Evolutionary conservation across 2,888 invertebrate species (phyloP).

Genomic region (Alcis repandata): DNA sequence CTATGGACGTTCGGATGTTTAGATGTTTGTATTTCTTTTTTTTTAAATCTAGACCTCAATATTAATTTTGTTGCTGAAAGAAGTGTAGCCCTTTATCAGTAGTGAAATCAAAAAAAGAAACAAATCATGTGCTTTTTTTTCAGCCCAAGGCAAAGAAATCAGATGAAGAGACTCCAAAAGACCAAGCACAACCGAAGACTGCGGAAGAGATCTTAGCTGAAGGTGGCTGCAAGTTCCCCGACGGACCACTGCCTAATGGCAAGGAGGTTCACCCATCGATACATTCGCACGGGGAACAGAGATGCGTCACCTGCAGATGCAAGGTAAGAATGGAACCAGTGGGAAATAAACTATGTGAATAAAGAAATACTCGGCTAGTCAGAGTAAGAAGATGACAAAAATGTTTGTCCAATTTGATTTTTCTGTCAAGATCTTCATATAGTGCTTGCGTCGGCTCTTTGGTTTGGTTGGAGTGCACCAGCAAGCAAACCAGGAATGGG

Average conservation of each 20-base stretch:
- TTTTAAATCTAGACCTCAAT: too few relatives aligned
- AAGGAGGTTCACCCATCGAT: constrained; percentile 96
- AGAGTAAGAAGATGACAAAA: too few relatives aligned
- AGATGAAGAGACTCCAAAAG: constrained; percentile 76
- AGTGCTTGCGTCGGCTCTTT: too few relatives aligned
- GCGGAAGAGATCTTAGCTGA: constrained; percentile 90
- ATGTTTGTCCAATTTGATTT: too few relatives aligned
- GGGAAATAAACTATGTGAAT: too few relatives aligned
- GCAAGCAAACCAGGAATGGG: too few relatives aligned
- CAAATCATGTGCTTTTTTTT: constrained; percentile 24
- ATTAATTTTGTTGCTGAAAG: too few relatives aligned
- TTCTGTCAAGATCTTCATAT: too few relatives aligned
- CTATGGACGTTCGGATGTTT: too few relatives aligned
- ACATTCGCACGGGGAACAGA: constrained; percentile 94
- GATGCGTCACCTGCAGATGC: constrained; percentile 96
- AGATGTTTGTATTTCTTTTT: too few relatives aligned
- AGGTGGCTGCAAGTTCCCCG: constrained; percentile 94
- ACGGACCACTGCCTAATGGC: constrained; percentile 89
- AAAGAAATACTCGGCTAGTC: too few relatives aligned
- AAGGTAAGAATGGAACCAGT: constrained; percentile 86
- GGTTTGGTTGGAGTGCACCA: too few relatives aligned
- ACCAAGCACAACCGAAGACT: constrained; percentile 82
- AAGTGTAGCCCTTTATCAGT: background rate
- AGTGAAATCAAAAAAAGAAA: background rate
- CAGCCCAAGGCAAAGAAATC: constrained; percentile 77